A percentile compares a stretch with the other conserved stretches of the same genome.
These are phyloP conservation scores for Gymnothorax reevesii DNA, from an alignment of 2,797 vertebrate genomes.

Conservation along the genomic window DNA sequence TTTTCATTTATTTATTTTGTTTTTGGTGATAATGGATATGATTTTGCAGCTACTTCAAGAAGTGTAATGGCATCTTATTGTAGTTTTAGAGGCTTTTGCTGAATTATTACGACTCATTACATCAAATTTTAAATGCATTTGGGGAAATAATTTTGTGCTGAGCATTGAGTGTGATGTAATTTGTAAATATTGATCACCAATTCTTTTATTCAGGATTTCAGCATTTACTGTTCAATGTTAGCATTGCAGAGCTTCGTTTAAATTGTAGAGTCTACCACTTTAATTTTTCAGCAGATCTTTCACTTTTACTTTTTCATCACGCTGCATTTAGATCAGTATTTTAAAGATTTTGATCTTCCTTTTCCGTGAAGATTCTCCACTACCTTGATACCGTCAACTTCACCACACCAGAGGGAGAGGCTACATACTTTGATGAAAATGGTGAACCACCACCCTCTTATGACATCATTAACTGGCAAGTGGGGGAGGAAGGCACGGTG, in stretches of 20 bases:
- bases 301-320: neutral
- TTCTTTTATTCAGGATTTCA: neutral
- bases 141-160: too few relatives aligned
- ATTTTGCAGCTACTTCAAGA: too few relatives aligned
- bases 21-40: too few relatives aligned
- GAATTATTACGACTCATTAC: too few relatives aligned
- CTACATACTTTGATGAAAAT: slow-evolving; percentile 56
- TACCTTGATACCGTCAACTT: slow-evolving; percentile 57
- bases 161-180: too few relatives aligned
- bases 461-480: slow-evolving; percentile 63
- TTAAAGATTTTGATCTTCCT: neutral
- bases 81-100: too few relatives aligned
- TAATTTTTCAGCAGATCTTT: neutral
- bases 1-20: too few relatives aligned
- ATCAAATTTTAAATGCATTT: too few relatives aligned
- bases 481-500: slow-evolving; percentile 39
- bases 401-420: slow-evolving; percentile 56
- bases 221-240: neutral
- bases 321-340: neutral
- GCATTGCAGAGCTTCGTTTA: neutral
- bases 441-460: slow-evolving; percentile 51
- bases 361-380: slow-evolving; percentile 41
- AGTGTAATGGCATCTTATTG: too few relatives aligned
- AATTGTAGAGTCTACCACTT: neutral
- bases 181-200: neutral